Conservation (phyloP, 2,888 invertebrate species). For the Cistogaster globosa region DNA sequence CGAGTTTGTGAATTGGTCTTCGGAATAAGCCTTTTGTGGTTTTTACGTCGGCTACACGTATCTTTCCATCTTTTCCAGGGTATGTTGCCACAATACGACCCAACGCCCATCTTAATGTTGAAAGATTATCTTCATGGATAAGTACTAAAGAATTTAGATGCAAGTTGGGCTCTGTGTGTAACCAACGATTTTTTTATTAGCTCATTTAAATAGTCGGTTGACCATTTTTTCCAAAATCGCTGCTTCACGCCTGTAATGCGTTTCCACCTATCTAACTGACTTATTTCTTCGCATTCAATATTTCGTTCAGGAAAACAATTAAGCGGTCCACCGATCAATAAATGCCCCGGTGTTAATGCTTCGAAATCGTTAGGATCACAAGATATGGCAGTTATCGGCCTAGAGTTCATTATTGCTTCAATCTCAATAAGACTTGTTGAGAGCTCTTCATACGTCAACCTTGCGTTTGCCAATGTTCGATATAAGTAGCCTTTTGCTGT, state of each 20-base stretch:
- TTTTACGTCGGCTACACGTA: too few species aligned
- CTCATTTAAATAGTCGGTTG: slow-evolving; percentile 39
- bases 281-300: slow-evolving; percentile 41
- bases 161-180: too few species aligned
- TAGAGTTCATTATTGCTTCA: slow-evolving; percentile 46
- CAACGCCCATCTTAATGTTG: slow-evolving; percentile 19
- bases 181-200: too few species aligned
- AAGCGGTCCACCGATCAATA: slow-evolving; percentile 36
- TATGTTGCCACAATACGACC: slow-evolving; percentile 18
- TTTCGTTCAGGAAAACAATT: slow-evolving; percentile 51
- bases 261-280: slow-evolving; percentile 44
- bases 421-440: slow-evolving; percentile 47
- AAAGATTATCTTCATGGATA: slow-evolving; percentile 15
- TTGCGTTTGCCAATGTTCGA: slow-evolving; percentile 35
- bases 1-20: too few species aligned
- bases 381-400: slow-evolving; percentile 38
- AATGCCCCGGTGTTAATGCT: slow-evolving; percentile 49
- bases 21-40: too few species aligned
- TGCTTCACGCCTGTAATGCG: slow-evolving; percentile 55
- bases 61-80: too few species aligned
- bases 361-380: slow-evolving; percentile 55
- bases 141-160: too few species aligned
- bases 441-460: slow-evolving; percentile 60
- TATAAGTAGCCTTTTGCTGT: slow-evolving; percentile 9
- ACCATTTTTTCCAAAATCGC: slow-evolving; percentile 65